Evolutionary conservation across 2,113 vertebrate species (phyloP), one percentile per base, ranked within the genome.

Genomic region (Candoia aspera): DNA sequence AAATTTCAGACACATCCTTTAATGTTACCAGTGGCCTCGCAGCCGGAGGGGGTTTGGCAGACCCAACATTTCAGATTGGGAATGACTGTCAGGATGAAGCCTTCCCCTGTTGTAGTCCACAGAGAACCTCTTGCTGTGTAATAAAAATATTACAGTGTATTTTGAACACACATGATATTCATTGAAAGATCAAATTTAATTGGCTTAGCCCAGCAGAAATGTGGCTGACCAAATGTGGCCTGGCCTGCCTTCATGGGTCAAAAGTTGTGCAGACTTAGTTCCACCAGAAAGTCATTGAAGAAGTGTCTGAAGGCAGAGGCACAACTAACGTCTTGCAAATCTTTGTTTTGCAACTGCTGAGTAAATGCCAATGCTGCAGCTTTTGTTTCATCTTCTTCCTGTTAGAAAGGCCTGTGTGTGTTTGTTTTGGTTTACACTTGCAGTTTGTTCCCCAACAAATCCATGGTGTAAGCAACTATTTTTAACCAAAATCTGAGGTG

Each of bases 401-500:
- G 8, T 49, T 23, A 60, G 55, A 90, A 49, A 84, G 84, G 15
- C 10, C 2, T 42, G 10, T 60, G 60, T 29, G 13, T 57, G 54
- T 33, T 2, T 10, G 9, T 17, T 46, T 90, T 26, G 12, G 17
- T 73, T 73, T 79, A 42, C 64, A 42, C 59, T 42, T 84, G 55
- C 15, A 49, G 10, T 59, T 59, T 46, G 8, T 84, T 59, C 4
- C 55, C 1, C 53, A 49, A 37, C 3, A 46, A 26, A 4, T 95
- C 96, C 86, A 94, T 93, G 64, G 9, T 2, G 9, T 93, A 42
- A 94, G 89, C 92, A 95, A 89, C 1, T 42, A 0, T 96, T 53
- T 37, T 58, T 23, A 90, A 95, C 91, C 90, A 93, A 83, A 94
- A 90, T 95, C 93, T 92, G 95, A 96, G 64, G 94, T 12, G 33